Percentiles rank a stretch among this genome's conserved stretches.
Conservation (phyloP, 2,888 invertebrate species). For the Drosophila antonietae region DNA sequence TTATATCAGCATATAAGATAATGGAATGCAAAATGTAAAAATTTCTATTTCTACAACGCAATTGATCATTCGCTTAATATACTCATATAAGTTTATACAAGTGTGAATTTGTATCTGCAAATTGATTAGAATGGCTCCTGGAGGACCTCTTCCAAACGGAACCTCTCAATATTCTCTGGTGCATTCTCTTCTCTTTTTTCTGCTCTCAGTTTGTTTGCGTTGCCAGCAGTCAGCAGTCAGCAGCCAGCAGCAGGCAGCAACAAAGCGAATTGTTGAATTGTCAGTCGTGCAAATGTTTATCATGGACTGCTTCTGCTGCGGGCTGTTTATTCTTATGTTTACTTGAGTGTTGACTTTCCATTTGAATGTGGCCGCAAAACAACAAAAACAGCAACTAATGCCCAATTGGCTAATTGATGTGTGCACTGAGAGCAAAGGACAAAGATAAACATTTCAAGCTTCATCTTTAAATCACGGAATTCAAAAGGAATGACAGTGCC, state of each 20-base stretch:
- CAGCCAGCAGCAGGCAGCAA: slow-evolving; percentile 12
- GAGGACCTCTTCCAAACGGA: background rate
- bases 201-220: slow-evolving; percentile 17
- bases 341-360: slow-evolving; percentile 18
- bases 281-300: slow-evolving; percentile 29
- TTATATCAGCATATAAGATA: slow-evolving; percentile 7
- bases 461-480: slow-evolving; percentile 15
- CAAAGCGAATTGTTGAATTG: slow-evolving; percentile 5
- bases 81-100: slow-evolving; percentile 8
- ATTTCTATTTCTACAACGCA: background rate
- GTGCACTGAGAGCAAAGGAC: slow-evolving; percentile 8
- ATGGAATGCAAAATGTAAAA: background rate
- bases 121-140: slow-evolving; percentile 15
- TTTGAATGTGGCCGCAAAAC: slow-evolving; percentile 8
- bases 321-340: slow-evolving; percentile 39
- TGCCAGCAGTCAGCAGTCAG: slow-evolving; percentile 1
- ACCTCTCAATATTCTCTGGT: background rate
- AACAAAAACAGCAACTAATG: slow-evolving; percentile 3
- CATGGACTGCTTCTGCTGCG: slow-evolving; percentile 43
- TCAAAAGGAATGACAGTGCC: background rate
- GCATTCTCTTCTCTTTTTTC: background rate
- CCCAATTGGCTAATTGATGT: slow-evolving; percentile 42
- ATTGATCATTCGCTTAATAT: slow-evolving; percentile 26
- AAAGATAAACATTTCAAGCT: slow-evolving; percentile 5
- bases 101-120: slow-evolving; percentile 7